Evolutionary conservation across 2,113 vertebrate genomes (phyloP).

Genomic region (Ascaphus truei): DNA sequence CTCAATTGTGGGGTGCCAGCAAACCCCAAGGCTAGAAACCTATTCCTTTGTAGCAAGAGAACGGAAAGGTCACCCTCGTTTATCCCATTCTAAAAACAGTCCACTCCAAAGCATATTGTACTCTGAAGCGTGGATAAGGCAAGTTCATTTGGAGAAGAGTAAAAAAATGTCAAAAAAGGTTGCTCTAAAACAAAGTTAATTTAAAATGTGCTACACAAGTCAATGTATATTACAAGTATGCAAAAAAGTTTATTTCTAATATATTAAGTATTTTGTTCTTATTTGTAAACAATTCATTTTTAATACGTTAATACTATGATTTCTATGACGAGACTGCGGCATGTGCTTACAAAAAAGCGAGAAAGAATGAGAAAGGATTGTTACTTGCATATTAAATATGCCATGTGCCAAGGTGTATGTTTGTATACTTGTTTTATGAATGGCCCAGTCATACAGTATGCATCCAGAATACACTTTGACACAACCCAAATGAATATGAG

Average conservation of each 20-base stretch:
- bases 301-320: constrained; percentile 53
- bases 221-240: not conserved
- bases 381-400: no score
- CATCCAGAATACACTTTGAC: no score
- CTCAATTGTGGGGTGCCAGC: no score
- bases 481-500: no score
- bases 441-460: no score
- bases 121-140: no score
- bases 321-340: constrained; percentile 20
- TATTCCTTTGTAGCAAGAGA: not conserved
- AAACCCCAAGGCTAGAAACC: not conserved
- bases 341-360: not conserved
- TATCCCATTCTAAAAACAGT: no score
- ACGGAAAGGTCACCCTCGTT: no score
- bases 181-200: constrained; percentile 36
- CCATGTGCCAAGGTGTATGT: no score
- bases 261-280: constrained; percentile 52
- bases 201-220: constrained; percentile 44
- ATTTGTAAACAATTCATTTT: constrained; percentile 59
- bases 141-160: not conserved
- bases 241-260: constrained; percentile 42
- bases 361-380: not conserved
- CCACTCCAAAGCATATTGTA: no score
- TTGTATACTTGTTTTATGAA: no score
- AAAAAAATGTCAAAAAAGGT: not conserved